Conservation (phyloP, 2,888 invertebrate species). For the Pelosia muscerda region DNA sequence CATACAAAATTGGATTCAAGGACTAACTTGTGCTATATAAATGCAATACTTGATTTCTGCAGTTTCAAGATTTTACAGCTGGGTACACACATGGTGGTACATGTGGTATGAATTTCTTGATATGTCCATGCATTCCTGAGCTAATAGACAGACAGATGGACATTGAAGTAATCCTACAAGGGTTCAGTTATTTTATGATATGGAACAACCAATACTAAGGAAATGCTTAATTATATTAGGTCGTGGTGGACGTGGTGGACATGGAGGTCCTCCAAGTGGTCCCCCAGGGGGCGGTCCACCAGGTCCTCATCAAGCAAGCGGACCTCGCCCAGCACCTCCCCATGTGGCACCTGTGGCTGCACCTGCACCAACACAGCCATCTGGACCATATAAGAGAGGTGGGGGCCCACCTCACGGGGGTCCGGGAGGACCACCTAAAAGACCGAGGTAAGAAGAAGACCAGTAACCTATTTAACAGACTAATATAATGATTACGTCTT, state of each 20-base stretch:
- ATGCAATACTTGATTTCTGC: too few relatives aligned
- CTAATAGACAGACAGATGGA: too few relatives aligned
- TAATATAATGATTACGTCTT: too few relatives aligned
- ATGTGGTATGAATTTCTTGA: too few relatives aligned
- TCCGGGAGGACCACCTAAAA: slow-evolving; percentile 78
- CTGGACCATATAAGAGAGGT: slow-evolving; percentile 73
- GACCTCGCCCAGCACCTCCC: slow-evolving; percentile 54
- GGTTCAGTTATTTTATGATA: too few relatives aligned
- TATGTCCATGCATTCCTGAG: too few relatives aligned
- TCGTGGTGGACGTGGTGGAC: slow-evolving; percentile 73
- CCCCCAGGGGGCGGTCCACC: slow-evolving; percentile 31
- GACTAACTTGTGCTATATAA: too few relatives aligned
- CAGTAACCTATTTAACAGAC: background rate
- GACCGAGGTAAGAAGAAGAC: slow-evolving; percentile 69
- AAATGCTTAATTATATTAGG: slow-evolving; percentile 36
- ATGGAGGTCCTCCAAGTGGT: slow-evolving; percentile 60
- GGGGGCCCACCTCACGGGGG: slow-evolving; percentile 73
- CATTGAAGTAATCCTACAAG: too few relatives aligned
- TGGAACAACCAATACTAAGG: too few relatives aligned
- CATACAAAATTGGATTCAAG: too few relatives aligned
- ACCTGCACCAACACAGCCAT: slow-evolving; percentile 54
- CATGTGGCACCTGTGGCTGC: slow-evolving; percentile 48
- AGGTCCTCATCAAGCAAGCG: slow-evolving; percentile 37
- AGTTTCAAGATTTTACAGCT: too few relatives aligned
- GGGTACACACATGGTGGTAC: too few relatives aligned